Evolutionary conservation across 2,888 invertebrate genomes (phyloP).

Genomic region (Eupithecia inturbata): DNA sequence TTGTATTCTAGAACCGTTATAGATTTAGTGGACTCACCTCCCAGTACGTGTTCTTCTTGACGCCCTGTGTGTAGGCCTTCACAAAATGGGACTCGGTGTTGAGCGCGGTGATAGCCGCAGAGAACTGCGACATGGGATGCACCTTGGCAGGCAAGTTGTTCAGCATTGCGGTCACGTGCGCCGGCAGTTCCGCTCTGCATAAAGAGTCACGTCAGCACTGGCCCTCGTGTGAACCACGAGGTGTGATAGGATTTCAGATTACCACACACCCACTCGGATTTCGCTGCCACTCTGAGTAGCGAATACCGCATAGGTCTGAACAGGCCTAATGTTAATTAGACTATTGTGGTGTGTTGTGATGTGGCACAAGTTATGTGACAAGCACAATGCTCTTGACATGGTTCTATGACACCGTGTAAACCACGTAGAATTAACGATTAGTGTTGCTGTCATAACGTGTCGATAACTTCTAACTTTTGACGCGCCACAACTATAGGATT

Average conservation of each 20-base stretch:
- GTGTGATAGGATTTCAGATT: background rate
- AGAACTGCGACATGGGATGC: conserved; percentile 98
- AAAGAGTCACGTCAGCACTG: background rate
- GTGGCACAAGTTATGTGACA: no score
- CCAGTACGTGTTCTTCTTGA: conserved; percentile 96
- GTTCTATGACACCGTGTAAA: no score
- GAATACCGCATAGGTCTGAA: no score
- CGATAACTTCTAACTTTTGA: no score
- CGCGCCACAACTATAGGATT: no score
- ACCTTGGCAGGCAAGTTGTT: conserved; percentile 95
- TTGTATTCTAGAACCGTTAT: background rate
- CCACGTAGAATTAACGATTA: no score
- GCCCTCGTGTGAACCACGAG: background rate
- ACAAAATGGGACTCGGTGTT: conserved; percentile 97
- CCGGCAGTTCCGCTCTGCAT: conserved; percentile 92
- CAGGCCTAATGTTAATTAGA: no score
- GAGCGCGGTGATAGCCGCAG: conserved; percentile 94
- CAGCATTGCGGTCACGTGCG: conserved; percentile 96
- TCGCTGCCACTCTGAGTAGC: no score
- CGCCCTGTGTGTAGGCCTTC: conserved; percentile 94
- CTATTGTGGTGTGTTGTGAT: no score
- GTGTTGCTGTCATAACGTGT: no score
- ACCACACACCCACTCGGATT: no score
- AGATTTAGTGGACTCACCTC: conserved; percentile 79
- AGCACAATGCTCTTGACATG: no score